Percentiles rank a stretch among this genome's conserved stretches.
Evolutionary conservation across 2,113 vertebrate species (phyloP).

Genomic region (Pandion haliaetus): DNA sequence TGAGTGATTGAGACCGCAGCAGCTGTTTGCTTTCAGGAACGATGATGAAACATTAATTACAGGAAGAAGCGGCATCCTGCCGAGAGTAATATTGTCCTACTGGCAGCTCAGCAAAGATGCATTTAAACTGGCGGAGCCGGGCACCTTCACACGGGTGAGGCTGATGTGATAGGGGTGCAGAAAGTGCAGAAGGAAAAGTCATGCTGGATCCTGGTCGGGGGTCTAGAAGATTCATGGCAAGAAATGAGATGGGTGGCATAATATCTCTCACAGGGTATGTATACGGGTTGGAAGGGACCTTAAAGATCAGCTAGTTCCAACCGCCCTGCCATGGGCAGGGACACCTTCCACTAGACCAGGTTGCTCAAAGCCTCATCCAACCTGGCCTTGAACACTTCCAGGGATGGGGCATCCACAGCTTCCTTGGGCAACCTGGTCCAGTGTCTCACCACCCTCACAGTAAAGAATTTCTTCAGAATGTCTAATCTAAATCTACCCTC

Average conservation of each 20-base stretch:
- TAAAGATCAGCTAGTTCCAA: no score
- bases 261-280: background rate
- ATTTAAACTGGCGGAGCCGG: background rate
- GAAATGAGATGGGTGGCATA: background rate
- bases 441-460: no score
- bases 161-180: background rate
- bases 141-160: background rate
- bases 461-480: no score
- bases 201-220: rapidly evolving
- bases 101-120: background rate
- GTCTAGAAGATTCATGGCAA: background rate
- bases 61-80: background rate
- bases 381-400: no score
- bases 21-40: background rate
- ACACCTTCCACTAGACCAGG: no score
- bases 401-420: no score
- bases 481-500: no score
- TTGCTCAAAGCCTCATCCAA: no score
- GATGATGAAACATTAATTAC: constrained; percentile 12
- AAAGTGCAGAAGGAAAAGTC: background rate
- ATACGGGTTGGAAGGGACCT: no score
- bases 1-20: background rate
- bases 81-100: background rate
- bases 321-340: no score
- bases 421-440: no score